Base-by-base conservation (phyloP, 2,113 vertebrate species). In the Megaleporinus macrocephalus region DNA sequence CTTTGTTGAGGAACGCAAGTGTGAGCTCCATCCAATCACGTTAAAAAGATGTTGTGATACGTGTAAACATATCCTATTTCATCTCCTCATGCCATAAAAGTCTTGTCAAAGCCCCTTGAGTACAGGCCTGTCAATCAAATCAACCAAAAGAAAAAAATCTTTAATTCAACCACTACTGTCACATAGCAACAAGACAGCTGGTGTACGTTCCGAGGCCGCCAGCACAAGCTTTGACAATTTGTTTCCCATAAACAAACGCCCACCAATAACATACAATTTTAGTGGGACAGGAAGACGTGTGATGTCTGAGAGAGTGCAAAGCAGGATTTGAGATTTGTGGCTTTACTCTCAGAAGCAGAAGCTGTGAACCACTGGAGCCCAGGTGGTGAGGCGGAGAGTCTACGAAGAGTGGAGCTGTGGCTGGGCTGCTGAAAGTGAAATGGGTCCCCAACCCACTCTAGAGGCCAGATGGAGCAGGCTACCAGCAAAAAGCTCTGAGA, bases 101-200 rank as follows among this genome's bases (percentile, higher is more conserved):
- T 61, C 53, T 73, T 73, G 62, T 74, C 78, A 71, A 71, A 44
- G 36, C 59, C 33, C 30, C 57, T 62, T 51, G 29, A 65, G 57
- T 72, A 72, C 53, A 81, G 73, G 53, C 66, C 73, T 84, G 74
- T 73, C 83, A 49, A 84, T 84, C 78, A 79, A 76, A 72, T 72
- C 44, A 65, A 24, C 10, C 6, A 2, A 76, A 77, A 68, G 24
- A 57, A 72, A 63, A 24, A 27, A 33, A 71, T 41, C 55, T 20
- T 62, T 27, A 29, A 47, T 41, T 65, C 29, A 27, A 41, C n/a
- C 41, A 16, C 78, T 36, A 73, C 73, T 66, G 83, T 81, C 83
- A 77, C 66, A 65, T 44, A 77, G 78, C 79, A 78, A 72, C 73
- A 16, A 76, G 26, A 61, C 53, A 47, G 78, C 36, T 55, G 68